A percentile compares a stretch with the other conserved stretches of the same genome.
phyloP scores from a whole-genome alignment of 2,113 vertebrate species.

The Rostratula benghalensis region DNA sequence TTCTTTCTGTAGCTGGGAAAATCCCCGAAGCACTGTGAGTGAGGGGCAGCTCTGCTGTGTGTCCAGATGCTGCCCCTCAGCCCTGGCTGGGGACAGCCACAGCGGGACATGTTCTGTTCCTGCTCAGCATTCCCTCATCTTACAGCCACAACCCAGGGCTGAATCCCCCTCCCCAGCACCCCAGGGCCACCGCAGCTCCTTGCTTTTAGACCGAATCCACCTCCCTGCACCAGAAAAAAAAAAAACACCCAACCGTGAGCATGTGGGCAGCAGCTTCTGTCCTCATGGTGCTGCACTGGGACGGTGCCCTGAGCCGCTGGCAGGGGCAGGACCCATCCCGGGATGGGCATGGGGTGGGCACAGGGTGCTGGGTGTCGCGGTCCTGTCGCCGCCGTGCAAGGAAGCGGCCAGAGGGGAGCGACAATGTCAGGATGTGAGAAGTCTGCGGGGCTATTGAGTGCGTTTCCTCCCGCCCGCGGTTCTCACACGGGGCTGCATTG shows the following conservation, averaged over 20 bases:
- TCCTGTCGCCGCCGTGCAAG: not conserved
- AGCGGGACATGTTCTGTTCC: rapidly evolving
- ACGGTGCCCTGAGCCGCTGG: not conserved
- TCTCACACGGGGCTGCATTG: conserved; percentile 69
- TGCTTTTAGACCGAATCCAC: not conserved
- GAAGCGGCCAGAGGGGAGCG: conserved; percentile 22
- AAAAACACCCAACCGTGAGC: too few relatives aligned
- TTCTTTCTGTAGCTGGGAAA: not conserved
- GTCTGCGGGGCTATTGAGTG: conserved; percentile 67
- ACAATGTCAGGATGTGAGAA: conserved; percentile 81
- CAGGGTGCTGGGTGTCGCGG: rapidly evolving
- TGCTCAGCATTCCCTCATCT: not conserved
- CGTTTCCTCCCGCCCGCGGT: conserved; percentile 67
- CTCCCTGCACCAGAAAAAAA: rapidly evolving
- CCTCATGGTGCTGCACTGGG: rapidly evolving
- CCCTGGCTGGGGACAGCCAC: not conserved
- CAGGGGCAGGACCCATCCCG: not conserved
- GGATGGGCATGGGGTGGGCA: not conserved
- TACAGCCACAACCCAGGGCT: not conserved
- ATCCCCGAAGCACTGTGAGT: not conserved
- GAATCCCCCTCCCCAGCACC: not conserved
- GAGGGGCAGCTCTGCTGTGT: not conserved
- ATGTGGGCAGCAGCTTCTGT: not conserved
- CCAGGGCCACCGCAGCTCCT: rapidly evolving
- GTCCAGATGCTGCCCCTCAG: rapidly evolving